phyloP scores from a whole-genome alignment of 2,888 invertebrate genomes.

The Campoplex capitator region DNA sequence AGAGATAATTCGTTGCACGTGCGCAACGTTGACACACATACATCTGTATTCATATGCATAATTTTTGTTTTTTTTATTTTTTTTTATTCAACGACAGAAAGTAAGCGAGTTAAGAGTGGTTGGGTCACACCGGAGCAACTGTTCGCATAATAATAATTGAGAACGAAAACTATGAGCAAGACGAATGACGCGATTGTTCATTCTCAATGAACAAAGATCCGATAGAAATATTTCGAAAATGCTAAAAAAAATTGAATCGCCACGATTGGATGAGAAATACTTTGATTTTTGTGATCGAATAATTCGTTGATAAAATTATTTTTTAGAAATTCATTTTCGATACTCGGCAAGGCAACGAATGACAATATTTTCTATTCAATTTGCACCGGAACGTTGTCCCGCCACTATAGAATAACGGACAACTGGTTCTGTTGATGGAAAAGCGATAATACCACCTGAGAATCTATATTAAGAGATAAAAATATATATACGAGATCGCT shows the following conservation, averaged over 20 bases:
- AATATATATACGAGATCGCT: not conserved
- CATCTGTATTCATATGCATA: not conserved
- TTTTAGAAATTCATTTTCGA: not conserved
- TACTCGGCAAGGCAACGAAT: not conserved
- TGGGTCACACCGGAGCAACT: conserved; percentile 20
- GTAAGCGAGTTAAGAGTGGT: conserved; percentile 38
- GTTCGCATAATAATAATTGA: conserved; percentile 58
- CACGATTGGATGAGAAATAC: not conserved
- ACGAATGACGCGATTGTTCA: not conserved
- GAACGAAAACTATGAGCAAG: not conserved
- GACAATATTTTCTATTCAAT: not conserved
- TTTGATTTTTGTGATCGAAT: not conserved
- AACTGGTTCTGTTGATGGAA: conserved; percentile 38
- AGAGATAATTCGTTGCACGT: conserved; percentile 60
- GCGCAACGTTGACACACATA: conserved; percentile 48
- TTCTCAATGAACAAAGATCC: not conserved
- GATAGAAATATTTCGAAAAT: not conserved
- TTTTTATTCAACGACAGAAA: conserved; percentile 26
- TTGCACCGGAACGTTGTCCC: not conserved
- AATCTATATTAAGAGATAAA: conserved; percentile 27
- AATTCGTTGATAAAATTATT: too few relatives aligned
- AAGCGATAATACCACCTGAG: conserved; percentile 43
- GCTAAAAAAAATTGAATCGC: not conserved
- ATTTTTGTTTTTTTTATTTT: not conserved
- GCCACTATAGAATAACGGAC: conserved; percentile 28